Base-by-base conservation (phyloP, 2,113 vertebrate species). In the Edolisoma coerulescens region DNA sequence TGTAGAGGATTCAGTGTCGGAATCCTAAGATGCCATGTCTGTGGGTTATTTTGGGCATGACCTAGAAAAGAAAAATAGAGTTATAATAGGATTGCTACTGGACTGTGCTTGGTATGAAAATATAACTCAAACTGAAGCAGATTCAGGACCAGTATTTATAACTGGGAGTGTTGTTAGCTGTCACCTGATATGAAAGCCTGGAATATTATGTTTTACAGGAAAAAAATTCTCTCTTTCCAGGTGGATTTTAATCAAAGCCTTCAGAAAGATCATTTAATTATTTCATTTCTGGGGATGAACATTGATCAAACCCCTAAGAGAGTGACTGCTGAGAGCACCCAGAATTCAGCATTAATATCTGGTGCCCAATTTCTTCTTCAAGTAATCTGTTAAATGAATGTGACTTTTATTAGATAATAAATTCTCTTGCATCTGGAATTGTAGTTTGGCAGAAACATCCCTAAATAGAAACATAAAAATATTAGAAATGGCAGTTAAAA, bases 31-130 rank as follows among this genome's bases (percentile, higher is more conserved):
- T 35, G 19, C 16, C n/a, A 11, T 20, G 11, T 13, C 64, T 59
- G 87, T 56, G 44, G 52, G 84, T 96, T 89, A 79, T 95, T 97
- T 97, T 74, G 65, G 27, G 27, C 49, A 84, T 91, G 87, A 91
- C 69, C 81, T 87, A 91, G 61, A 93, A 94, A 95, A 84, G 71
- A 59, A 89, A 86, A 91, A 59, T 33, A 86, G 27, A 71, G 11
- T 53, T 93, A 47, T 81, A 67, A 65, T 50, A 84, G 50, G 52
- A 87, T 92, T 94, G 28, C 16, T 89, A 50, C 84, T 70, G 80
- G 73, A 77, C 64, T 81, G 18, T 69, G 26, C 37, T 92, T 69
- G 23, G 12, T 70, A 53, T 28, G 57, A 69, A 89, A 89, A 39
- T 41, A 61, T 33, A 61, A 67, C 52, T 79, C 28, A 79, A 27